Evolutionary conservation across 2,888 invertebrate species (phyloP).

Genomic region (Acronicta leporina): DNA sequence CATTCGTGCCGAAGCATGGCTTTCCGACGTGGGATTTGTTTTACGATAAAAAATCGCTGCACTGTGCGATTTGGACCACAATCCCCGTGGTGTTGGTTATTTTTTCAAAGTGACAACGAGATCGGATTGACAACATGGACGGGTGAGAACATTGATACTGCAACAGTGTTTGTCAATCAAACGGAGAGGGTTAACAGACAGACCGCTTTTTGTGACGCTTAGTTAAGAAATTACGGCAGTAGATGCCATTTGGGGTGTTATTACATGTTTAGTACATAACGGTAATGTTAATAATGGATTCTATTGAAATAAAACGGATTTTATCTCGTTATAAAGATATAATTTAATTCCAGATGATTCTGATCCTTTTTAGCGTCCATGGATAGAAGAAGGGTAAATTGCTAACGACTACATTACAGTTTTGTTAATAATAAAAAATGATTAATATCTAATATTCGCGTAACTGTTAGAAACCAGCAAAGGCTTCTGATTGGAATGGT

Average conservation of each 20-base stretch:
- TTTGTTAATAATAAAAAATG: too few relatives aligned
- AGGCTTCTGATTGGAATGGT: too few relatives aligned
- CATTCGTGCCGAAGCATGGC: too few relatives aligned
- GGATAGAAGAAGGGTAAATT: too few relatives aligned
- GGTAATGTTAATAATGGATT: not conserved
- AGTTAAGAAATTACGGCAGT: slow-evolving; percentile 60
- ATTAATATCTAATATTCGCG: too few relatives aligned
- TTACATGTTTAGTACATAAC: slow-evolving; percentile 2
- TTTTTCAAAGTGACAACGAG: slow-evolving; percentile 74
- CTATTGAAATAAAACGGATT: too few relatives aligned
- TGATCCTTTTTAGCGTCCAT: too few relatives aligned
- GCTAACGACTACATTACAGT: too few relatives aligned
- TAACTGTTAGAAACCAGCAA: too few relatives aligned
- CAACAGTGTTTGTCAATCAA: slow-evolving; percentile 77
- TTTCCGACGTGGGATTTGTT: too few relatives aligned
- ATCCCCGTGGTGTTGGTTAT: slow-evolving; percentile 59
- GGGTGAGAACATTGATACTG: slow-evolving; percentile 68
- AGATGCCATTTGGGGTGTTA: slow-evolving; percentile 32
- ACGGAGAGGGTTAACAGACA: slow-evolving; percentile 60
- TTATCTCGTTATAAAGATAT: too few relatives aligned
- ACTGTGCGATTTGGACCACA: slow-evolving; percentile 50
- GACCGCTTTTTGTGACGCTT: slow-evolving; percentile 58
- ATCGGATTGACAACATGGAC: slow-evolving; percentile 75
- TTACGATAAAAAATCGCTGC: slow-evolving; percentile 6
- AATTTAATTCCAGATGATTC: too few relatives aligned